Base-by-base conservation (phyloP, 2,113 vertebrate genomes). In the Paralichthys olivaceus region DNA sequence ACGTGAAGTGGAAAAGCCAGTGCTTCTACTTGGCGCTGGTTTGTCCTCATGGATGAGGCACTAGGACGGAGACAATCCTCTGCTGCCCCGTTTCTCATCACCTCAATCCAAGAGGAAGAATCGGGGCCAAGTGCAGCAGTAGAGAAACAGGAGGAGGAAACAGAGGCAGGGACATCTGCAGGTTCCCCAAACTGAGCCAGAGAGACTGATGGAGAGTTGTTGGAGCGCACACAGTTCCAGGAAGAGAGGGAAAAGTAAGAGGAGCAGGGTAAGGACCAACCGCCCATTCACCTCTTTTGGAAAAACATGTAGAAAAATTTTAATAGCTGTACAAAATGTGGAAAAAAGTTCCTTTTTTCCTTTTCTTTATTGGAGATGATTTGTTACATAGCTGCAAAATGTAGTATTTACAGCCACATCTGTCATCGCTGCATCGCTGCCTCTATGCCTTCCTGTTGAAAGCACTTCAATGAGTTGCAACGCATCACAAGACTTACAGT, bases 121-220 rank as follows among this genome's bases (percentile, higher is more conserved):
- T 57, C 57, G 58, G 81, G 61, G 84, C 84, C 81, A 84, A 86
- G 69, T 75, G 75, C 78, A 57, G 79, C 53, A 69, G 66, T 69
- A 72, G 47, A 72, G 79, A 74, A 86, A 88, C 86, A 77, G 84
- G 53, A 86, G 80, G 67, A 88, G 80, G 80, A 84, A 86, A 83
- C 76, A 75, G 69, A 75, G 78, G 72, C 81, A 75, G 61, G 57
- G 79, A 84, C 84, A 72, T 84, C 69, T 77, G 80, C 73, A 81
- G 72, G 65, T 73, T 81, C 54, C 59, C 60, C 37, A 67, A 25
- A 73, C 0, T 62, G 49, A 85, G 71, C 71, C 77, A 68, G 65
- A 55, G 57, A 74, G 29, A 75, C 77, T 75, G 80, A 73, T 40
- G 11, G 58, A 83, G 66, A 72, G 37, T 79, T 73, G 69, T 70